phyloP scores from a whole-genome alignment of 2,888 invertebrate genomes.

The Hetaerina titia region DNA sequence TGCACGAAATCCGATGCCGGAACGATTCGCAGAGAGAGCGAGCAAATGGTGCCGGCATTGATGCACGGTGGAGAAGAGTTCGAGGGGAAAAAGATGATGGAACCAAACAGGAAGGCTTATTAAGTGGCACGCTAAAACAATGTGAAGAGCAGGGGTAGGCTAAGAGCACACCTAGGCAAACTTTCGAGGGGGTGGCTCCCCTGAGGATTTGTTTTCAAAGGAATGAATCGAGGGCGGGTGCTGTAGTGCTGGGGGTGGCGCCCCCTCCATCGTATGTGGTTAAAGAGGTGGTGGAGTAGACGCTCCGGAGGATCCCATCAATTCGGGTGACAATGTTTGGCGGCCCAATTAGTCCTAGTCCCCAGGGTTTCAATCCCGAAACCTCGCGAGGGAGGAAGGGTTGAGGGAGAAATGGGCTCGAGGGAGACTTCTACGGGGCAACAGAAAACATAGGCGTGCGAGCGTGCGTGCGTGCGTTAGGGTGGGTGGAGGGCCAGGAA shows the following conservation, averaged over 20 bases:
- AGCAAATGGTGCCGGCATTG: no score
- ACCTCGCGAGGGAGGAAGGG: neutral
- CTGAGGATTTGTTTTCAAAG: neutral
- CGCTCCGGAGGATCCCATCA: neutral
- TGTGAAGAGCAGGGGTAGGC: neutral
- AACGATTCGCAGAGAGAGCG: no score
- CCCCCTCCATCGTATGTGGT: neutral
- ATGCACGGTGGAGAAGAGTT: neutral
- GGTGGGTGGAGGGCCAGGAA: neutral
- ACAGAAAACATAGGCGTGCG: neutral
- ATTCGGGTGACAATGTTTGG: constrained; percentile 59
- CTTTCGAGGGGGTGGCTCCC: neutral
- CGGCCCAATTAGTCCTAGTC: constrained; percentile 62
- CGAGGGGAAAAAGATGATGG: neutral
- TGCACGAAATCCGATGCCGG: no score
- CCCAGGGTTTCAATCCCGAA: constrained; percentile 16
- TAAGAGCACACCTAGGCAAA: neutral
- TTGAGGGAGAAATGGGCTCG: neutral
- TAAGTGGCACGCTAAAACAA: neutral
- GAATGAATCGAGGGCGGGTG: neutral
- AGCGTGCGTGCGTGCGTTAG: neutral
- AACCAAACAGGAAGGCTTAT: neutral
- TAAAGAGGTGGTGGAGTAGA: neutral
- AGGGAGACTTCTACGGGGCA: neutral
- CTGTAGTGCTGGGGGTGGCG: neutral